Evolutionary conservation across 2,888 invertebrate species (phyloP).

Genomic region (Heliconius charithonia): DNA sequence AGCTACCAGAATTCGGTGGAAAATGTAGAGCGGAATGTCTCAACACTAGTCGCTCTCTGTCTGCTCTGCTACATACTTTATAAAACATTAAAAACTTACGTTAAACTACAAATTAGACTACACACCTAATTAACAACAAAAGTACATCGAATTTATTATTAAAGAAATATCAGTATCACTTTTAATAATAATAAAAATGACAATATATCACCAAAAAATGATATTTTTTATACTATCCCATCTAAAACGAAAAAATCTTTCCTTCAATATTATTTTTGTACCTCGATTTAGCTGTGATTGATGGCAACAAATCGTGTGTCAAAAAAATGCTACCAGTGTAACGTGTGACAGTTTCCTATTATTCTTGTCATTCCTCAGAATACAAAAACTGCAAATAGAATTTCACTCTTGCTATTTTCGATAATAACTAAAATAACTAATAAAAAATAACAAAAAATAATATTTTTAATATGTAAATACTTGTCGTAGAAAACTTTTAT

Average conservation of each 20-base stretch:
- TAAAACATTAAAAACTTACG: no score
- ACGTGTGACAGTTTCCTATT: constrained; percentile 45
- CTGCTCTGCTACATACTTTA: no score
- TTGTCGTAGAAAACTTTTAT: not conserved
- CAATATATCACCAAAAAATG: not conserved
- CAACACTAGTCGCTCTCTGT: no score
- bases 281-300: constrained; percentile 46
- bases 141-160: no score
- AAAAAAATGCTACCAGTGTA: constrained; percentile 45
- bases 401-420: constrained; percentile 7
- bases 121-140: no score
- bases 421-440: not conserved
- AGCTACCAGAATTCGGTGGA: no score
- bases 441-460: not conserved
- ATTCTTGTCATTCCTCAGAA: constrained; percentile 38
- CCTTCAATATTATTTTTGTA: constrained; percentile 36
- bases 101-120: no score
- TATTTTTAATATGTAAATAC: not conserved
- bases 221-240: not conserved
- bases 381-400: constrained; percentile 31
- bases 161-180: no score
- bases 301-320: constrained; percentile 48
- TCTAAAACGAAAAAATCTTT: not conserved
- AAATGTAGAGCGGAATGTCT: no score
- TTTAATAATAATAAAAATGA: not conserved